Evolutionary conservation across 64 coral and sea anemone genomes (phyloP).

Genomic region (Montipora cactus): DNA sequence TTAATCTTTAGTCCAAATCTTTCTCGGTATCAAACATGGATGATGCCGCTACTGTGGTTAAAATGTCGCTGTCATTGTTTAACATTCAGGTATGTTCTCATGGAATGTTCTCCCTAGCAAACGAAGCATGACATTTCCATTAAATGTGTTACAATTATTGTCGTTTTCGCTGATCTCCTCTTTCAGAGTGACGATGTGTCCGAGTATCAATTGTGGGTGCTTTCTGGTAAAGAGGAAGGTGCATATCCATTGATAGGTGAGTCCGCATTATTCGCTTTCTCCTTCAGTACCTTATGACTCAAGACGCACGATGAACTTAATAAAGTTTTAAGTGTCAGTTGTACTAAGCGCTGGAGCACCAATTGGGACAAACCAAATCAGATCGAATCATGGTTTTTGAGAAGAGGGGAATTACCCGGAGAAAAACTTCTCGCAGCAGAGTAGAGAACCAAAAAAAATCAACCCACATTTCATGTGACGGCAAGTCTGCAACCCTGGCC

Average conservation of each 20-base stretch:
- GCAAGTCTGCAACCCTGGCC: too few species aligned
- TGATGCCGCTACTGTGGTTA: conserved; percentile 78
- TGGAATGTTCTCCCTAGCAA: not conserved
- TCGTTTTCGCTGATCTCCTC: not conserved
- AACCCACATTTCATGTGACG: too few species aligned
- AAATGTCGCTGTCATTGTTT: conserved; percentile 82
- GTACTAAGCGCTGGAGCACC: too few species aligned
- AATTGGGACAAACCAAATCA: too few species aligned
- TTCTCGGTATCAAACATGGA: conserved; percentile 81
- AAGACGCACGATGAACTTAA: too few species aligned
- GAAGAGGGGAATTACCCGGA: too few species aligned
- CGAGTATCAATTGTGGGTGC: conserved; percentile 85
- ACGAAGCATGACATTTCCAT: too few species aligned
- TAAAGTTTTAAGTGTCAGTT: too few species aligned
- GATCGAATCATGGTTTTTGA: too few species aligned
- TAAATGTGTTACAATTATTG: not conserved
- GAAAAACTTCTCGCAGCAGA: too few species aligned
- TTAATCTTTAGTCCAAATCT: conserved; percentile 78
- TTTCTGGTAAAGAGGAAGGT: conserved; percentile 79
- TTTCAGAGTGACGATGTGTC: conserved; percentile 60
- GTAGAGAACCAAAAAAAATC: too few species aligned
- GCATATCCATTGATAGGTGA: conserved; percentile 84
- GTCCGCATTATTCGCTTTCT: not conserved
- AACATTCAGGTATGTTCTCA: conserved; percentile 79
- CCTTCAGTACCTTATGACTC: not conserved